These are phyloP conservation scores for Tipula unca DNA, from an alignment of 2,888 invertebrate genomes.

Conservation along the genomic window DNA sequence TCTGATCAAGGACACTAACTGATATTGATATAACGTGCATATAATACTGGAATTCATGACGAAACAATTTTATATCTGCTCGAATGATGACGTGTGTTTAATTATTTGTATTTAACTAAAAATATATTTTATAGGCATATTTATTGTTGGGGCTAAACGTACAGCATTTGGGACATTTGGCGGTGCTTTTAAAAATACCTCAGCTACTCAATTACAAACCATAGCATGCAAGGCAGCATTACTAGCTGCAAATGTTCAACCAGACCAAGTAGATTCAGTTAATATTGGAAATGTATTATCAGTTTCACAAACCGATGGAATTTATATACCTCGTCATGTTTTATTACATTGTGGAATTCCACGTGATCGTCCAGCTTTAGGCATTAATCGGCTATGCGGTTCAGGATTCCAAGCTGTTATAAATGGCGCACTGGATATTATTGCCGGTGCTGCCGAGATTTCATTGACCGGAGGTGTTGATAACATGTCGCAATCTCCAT, in stretches of 20 bases:
- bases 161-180: slow-evolving; percentile 97
- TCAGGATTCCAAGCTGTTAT: slow-evolving; percentile 95
- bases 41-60: not conserved
- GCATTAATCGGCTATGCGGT: slow-evolving; percentile 91
- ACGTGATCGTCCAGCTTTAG: slow-evolving; percentile 71
- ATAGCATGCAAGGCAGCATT: slow-evolving; percentile 72
- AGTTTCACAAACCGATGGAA: slow-evolving; percentile 77
- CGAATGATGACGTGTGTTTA: not conserved
- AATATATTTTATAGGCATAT: slow-evolving; percentile 55
- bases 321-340: slow-evolving; percentile 81
- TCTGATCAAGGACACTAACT: not conserved
- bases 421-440: slow-evolving; percentile 86
- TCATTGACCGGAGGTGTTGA: slow-evolving; percentile 89
- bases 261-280: slow-evolving; percentile 81
- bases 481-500: slow-evolving; percentile 92
- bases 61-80: not conserved
- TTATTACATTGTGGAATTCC: slow-evolving; percentile 78
- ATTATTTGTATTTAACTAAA: slow-evolving; percentile 1
- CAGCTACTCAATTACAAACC: slow-evolving; percentile 70
- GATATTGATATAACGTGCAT: not conserved
- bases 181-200: slow-evolving; percentile 65
- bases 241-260: slow-evolving; percentile 66
- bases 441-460: slow-evolving; percentile 73
- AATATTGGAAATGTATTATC: slow-evolving; percentile 82
- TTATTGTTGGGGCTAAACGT: slow-evolving; percentile 91